Evolutionary conservation across 2,888 invertebrate genomes (phyloP).

Genomic region (Ischnura elegans): DNA sequence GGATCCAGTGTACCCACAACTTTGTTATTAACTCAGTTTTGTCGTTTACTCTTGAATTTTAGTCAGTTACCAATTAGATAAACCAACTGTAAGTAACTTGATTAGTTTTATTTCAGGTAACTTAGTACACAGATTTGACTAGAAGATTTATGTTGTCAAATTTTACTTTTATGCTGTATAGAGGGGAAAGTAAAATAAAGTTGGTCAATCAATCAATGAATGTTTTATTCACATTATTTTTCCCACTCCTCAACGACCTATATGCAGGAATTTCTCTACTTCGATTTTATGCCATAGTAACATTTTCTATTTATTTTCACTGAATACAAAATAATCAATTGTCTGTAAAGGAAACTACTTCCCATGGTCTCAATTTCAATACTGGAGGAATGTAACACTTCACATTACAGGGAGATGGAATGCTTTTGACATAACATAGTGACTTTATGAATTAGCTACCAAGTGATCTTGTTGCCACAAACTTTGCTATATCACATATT

Average conservation of each 20-base stretch:
- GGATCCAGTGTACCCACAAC: background rate
- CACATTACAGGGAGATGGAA: too few species aligned
- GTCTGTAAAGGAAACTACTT: too few species aligned
- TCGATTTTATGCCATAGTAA: too few species aligned
- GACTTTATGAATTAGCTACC: too few species aligned
- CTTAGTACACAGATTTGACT: background rate
- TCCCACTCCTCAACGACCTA: background rate
- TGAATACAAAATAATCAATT: too few species aligned
- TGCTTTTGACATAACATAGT: too few species aligned
- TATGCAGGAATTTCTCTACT: too few species aligned
- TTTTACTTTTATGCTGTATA: conserved; percentile 54
- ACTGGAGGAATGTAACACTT: too few species aligned
- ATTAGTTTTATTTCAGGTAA: conserved; percentile 31
- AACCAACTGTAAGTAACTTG: background rate
- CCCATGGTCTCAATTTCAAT: too few species aligned
- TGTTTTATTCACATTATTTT: background rate
- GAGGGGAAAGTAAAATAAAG: conserved; percentile 59
- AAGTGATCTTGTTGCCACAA: too few species aligned
- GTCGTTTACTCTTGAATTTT: background rate
- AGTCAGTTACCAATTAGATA: background rate
- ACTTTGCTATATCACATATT: too few species aligned
- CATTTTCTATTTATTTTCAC: too few species aligned
- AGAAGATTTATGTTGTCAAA: conserved; percentile 39
- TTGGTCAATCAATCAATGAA: conserved; percentile 34
- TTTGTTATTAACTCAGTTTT: background rate